phyloP scores from a whole-genome alignment of 2,797 vertebrate species.

The Pseudocheirus occidentalis region DNA sequence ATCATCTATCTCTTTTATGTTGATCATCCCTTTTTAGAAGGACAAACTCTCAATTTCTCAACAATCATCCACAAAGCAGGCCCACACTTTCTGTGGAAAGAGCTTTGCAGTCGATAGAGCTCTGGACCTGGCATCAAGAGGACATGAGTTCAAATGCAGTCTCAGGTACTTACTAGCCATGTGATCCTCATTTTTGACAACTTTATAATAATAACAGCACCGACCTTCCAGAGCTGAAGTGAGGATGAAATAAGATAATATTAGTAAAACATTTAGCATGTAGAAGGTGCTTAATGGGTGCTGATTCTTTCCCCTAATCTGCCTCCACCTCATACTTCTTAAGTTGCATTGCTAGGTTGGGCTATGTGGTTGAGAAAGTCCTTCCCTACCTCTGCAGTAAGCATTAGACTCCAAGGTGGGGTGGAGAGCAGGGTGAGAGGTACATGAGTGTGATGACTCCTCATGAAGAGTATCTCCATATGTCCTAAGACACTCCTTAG shows the following conservation, averaged over 20 bases:
- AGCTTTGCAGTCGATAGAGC: too few relatives aligned
- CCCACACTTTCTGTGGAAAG: neutral
- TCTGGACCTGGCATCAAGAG: neutral
- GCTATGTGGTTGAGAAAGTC: neutral
- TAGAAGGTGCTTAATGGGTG: neutral
- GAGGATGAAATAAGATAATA: neutral
- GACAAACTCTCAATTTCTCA: neutral
- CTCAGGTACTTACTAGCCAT: neutral
- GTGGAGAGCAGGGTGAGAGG: neutral
- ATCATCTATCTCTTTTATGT: neutral
- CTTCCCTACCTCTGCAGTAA: neutral
- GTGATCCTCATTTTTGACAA: neutral
- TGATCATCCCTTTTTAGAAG: neutral
- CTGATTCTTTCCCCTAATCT: neutral
- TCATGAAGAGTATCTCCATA: neutral
- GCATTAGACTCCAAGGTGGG: neutral
- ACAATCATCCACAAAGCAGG: neutral
- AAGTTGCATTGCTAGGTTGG: neutral
- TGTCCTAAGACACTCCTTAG: neutral
- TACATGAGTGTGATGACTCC: neutral
- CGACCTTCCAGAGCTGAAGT: neutral
- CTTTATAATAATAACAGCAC: neutral
- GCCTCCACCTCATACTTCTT: neutral
- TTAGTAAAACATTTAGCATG: neutral
- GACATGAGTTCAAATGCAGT: neutral